Percentiles rank a stretch among this genome's conserved stretches.
Evolutionary conservation across 2,113 vertebrate genomes (phyloP).

Genomic region (Lichenostomus cassidix): DNA sequence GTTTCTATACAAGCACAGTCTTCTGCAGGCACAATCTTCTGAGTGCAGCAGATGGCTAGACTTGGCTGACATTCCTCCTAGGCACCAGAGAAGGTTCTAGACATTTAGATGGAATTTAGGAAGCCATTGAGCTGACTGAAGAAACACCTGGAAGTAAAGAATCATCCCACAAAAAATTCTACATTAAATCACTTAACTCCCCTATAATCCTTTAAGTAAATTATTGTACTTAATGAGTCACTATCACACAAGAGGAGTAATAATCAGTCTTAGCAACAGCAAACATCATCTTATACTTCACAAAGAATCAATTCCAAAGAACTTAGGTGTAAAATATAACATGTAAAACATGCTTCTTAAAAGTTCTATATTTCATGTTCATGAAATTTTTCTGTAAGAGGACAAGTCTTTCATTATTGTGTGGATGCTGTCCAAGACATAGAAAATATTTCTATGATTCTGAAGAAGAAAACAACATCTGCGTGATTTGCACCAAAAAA

Average conservation of each 20-base stretch:
- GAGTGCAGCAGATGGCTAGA: neutral
- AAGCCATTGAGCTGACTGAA: neutral
- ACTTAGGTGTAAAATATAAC: neutral
- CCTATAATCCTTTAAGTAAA: neutral
- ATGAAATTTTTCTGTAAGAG: neutral
- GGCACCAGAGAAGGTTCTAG: neutral
- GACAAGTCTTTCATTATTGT: rapidly evolving
- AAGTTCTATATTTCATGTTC: neutral
- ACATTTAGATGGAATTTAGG: neutral
- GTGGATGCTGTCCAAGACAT: neutral
- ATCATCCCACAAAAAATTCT: neutral
- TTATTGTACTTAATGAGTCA: neutral
- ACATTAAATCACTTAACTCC: neutral
- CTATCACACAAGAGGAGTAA: neutral
- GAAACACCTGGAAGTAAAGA: neutral
- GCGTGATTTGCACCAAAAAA: neutral
- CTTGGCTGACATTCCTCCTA: neutral
- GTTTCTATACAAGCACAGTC: neutral
- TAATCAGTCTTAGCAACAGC: neutral
- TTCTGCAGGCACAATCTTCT: neutral
- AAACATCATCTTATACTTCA: neutral
- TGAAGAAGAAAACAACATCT: neutral
- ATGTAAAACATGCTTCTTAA: neutral
- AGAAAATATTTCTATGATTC: neutral
- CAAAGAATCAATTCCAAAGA: neutral